Conservation (phyloP, 1,140 invertebrate species). For the Musca vetustissima region DNA sequence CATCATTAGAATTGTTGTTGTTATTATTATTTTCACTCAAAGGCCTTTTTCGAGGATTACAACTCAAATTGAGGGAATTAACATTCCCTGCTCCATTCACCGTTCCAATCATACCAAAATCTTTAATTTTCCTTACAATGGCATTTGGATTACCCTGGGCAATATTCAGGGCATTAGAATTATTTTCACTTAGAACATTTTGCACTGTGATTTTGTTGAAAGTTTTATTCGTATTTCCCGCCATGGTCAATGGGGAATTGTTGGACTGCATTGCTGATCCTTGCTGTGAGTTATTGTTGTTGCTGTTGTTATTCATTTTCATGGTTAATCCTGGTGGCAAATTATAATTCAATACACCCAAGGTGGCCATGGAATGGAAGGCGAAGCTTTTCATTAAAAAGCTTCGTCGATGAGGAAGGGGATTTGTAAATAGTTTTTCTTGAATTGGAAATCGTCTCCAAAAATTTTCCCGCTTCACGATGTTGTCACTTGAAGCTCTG, state of each 20-base stretch:
- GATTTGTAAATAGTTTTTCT: not conserved
- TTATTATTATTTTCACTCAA: constrained; percentile 32
- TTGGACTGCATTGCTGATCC: constrained; percentile 6
- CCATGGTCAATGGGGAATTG: constrained; percentile 10
- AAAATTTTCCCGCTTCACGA: constrained; percentile 2
- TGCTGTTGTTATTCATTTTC: constrained; percentile 20
- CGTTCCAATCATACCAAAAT: constrained; percentile 50
- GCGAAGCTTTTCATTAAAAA: constrained; percentile 3
- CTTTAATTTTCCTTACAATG: constrained; percentile 50
- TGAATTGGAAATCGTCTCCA: not conserved
- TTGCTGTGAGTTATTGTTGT: constrained; percentile 33
- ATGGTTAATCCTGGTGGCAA: constrained; percentile 26
- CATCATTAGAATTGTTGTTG: constrained; percentile 26
- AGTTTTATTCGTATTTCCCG: constrained; percentile 35
- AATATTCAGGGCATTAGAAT: constrained; percentile 41
- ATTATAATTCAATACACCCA: constrained; percentile 28
- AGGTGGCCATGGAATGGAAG: constrained; percentile 18
- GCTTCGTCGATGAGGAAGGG: not conserved
- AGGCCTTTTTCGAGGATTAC: constrained; percentile 33
- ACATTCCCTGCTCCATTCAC: constrained; percentile 39
- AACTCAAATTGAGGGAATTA: not conserved
- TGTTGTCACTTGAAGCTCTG: not conserved
- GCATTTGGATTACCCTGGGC: constrained; percentile 39
- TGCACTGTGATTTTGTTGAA: constrained; percentile 51
- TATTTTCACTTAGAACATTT: constrained; percentile 48